These are phyloP conservation scores for Gallinago nigripennis DNA, from an alignment of 2,797 vertebrate genomes.

Conservation along the genomic window DNA sequence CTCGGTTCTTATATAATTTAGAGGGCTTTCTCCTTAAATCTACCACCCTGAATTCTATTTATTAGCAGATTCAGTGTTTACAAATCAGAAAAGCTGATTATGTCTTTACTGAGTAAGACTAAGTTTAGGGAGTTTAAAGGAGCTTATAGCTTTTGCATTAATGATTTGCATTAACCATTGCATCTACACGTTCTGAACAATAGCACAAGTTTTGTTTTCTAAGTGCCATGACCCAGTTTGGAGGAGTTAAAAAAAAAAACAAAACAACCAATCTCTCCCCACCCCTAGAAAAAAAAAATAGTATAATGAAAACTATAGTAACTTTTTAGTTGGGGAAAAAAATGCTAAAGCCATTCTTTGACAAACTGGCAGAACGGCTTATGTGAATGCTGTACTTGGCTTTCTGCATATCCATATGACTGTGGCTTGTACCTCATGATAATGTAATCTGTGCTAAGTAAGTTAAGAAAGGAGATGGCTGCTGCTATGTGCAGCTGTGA, in stretches of 20 bases:
- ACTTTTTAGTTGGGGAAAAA: background rate
- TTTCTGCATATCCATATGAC: background rate
- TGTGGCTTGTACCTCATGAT: background rate
- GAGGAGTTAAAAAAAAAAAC: too few species aligned
- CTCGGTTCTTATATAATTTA: background rate
- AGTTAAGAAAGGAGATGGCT: background rate
- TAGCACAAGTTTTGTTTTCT: background rate
- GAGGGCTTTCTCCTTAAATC: background rate
- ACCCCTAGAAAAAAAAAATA: background rate
- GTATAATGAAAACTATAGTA: background rate
- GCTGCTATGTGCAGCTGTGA: background rate
- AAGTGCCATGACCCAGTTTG: background rate
- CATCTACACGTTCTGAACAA: background rate
- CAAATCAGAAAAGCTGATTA: background rate
- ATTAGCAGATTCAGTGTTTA: background rate
- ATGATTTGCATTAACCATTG: background rate
- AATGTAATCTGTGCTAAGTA: background rate
- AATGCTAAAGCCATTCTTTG: background rate
- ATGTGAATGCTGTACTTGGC: background rate
- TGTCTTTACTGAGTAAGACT: background rate
- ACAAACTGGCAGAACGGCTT: background rate
- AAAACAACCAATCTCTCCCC: too few species aligned
- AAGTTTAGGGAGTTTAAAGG: background rate
- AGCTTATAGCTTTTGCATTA: background rate
- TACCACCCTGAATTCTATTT: background rate